Conservation (phyloP, 2,888 invertebrate species). For the Cantharis nigra region DNA sequence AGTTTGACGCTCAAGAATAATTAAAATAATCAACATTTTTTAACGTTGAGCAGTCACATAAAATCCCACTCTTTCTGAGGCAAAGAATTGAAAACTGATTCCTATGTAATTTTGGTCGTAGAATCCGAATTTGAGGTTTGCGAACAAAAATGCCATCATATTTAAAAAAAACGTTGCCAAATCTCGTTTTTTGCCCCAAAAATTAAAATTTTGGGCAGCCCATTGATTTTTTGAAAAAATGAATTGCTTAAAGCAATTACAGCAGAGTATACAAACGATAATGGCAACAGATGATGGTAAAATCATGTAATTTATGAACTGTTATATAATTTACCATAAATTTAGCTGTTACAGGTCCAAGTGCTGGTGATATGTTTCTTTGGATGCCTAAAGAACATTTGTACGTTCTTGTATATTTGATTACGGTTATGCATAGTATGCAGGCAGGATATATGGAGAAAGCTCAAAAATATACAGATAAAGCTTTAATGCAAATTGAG, state of each 20-base stretch:
- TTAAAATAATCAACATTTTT: too few species aligned
- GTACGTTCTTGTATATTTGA: conserved; percentile 95
- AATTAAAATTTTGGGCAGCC: too few species aligned
- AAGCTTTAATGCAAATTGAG: conserved; percentile 95
- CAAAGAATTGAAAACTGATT: too few species aligned
- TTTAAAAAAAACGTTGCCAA: too few species aligned
- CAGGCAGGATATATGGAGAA: conserved; percentile 99
- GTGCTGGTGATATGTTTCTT: conserved; percentile 90
- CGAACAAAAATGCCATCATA: too few species aligned
- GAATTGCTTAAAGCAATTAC: conserved; percentile 93
- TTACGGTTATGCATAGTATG: conserved; percentile 98
- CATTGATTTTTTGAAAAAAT: too few species aligned
- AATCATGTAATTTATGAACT: conserved; percentile 17
- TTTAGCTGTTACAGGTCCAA: conserved; percentile 71
- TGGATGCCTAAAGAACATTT: conserved; percentile 98
- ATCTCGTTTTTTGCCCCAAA: too few species aligned
- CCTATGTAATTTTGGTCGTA: too few species aligned
- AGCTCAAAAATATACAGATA: conserved; percentile 98
- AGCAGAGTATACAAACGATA: conserved; percentile 96
- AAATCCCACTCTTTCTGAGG: too few species aligned
- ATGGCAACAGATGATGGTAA: conserved; percentile 90
- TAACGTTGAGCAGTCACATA: too few species aligned
- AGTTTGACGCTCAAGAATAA: too few species aligned
- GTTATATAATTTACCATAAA: conserved; percentile 18
- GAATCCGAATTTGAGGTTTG: too few species aligned